Conservation (phyloP, 2,888 invertebrate species). For the Epiblema foenella region DNA sequence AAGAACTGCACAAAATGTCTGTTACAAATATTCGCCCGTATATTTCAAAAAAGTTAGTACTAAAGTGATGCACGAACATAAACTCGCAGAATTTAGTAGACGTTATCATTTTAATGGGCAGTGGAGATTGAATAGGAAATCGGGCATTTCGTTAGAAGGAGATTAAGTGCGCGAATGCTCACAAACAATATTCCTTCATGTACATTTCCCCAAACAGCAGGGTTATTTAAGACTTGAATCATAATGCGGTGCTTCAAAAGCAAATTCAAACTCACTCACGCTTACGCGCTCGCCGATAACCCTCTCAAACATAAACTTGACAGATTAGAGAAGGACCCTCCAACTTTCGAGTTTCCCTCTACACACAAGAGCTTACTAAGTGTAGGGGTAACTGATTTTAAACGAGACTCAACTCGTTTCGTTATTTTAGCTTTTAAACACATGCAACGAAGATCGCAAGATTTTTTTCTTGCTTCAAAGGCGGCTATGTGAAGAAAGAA, state of each 20-base stretch:
- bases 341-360: constrained; percentile 40
- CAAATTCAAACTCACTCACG: constrained; percentile 21
- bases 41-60: constrained; percentile 13
- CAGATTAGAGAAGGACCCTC: constrained; percentile 47
- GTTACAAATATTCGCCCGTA: background rate
- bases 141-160: background rate
- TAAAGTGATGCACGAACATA: constrained; percentile 27
- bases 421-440: background rate
- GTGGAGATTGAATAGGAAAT: constrained; percentile 48
- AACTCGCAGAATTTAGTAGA: constrained; percentile 42
- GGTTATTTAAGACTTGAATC: background rate
- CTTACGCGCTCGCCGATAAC: constrained; percentile 26
- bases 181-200: too few relatives aligned
- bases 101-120: constrained; percentile 39
- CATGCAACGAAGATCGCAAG: too few relatives aligned
- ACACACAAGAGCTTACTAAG: constrained; percentile 35
- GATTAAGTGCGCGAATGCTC: too few relatives aligned
- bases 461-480: too few relatives aligned
- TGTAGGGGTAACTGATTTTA: constrained; percentile 3
- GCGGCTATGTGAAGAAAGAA: too few relatives aligned
- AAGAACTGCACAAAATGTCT: background rate
- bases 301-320: constrained; percentile 47
- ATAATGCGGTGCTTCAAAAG: constrained; percentile 1
- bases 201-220: background rate
- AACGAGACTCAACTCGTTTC: constrained; percentile 1